phyloP scores from a whole-genome alignment of 2,888 invertebrate genomes.

The Cephus pygmeus region DNA sequence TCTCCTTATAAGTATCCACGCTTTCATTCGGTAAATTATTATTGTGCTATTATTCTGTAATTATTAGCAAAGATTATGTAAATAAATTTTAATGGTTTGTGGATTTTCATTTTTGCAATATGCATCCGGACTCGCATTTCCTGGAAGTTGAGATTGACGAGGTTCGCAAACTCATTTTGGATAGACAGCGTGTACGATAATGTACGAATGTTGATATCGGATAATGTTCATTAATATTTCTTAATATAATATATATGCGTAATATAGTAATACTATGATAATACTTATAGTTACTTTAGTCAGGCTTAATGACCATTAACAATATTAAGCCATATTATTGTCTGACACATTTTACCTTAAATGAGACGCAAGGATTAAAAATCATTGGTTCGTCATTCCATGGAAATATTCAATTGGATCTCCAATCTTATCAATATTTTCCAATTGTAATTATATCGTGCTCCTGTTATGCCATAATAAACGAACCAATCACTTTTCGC shows the following conservation, averaged over 20 bases:
- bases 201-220: background rate
- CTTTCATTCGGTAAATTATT: background rate
- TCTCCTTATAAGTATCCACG: background rate
- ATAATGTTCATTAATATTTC: background rate
- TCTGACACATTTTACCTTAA: constrained; percentile 35
- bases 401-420: background rate
- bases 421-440: background rate
- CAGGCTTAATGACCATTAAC: constrained; percentile 22
- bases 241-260: background rate
- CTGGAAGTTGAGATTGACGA: background rate
- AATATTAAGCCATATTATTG: constrained; percentile 36
- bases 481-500: background rate
- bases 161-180: background rate
- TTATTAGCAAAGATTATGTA: background rate
- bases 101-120: background rate
- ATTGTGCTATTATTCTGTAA: background rate
- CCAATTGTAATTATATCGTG: background rate
- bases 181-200: background rate
- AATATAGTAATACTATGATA: constrained; percentile 4
- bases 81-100: background rate
- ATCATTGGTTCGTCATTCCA: background rate
- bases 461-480: background rate
- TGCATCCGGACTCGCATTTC: background rate
- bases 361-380: constrained; percentile 5
- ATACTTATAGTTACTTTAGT: constrained; percentile 18